Conservation (phyloP, 2,888 invertebrate species). For the Perithous albicinctus region DNA sequence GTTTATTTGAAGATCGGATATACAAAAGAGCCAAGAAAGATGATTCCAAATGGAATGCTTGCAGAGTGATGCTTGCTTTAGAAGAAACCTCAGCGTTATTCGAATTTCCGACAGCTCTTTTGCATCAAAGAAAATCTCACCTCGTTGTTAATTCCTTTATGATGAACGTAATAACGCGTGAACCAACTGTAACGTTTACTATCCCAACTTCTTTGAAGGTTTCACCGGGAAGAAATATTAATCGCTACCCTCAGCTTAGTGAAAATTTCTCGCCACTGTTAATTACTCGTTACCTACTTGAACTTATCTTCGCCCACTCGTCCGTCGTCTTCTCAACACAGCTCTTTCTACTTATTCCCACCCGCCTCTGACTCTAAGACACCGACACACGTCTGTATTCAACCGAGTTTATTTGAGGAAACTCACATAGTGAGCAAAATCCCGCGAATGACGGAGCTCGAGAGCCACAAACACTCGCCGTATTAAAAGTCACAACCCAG, state of each 20-base stretch:
- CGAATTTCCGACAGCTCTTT: background rate
- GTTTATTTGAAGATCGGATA: conserved; percentile 2
- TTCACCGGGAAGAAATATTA: conserved; percentile 28
- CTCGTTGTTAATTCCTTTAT: background rate
- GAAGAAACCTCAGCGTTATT: background rate
- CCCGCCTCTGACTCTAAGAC: background rate
- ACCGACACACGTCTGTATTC: background rate
- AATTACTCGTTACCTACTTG: conserved; percentile 41
- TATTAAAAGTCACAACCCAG: conserved; percentile 29
- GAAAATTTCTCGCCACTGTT: conserved; percentile 40
- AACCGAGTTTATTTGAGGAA: conserved; percentile 38
- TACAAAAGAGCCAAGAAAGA: background rate
- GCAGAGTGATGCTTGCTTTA: background rate
- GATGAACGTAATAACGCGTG: background rate
- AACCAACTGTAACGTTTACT: background rate
- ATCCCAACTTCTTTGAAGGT: background rate
- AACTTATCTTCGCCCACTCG: conserved; percentile 6
- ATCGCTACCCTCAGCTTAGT: conserved; percentile 23
- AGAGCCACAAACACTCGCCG: background rate
- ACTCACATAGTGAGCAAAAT: background rate
- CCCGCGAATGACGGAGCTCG: conserved; percentile 12
- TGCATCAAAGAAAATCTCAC: background rate
- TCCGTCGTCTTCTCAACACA: background rate
- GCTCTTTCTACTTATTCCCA: background rate
- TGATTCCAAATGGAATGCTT: background rate